Evolutionary conservation across 2,113 vertebrate species (phyloP).

Genomic region (Butastur rufipennis): DNA sequence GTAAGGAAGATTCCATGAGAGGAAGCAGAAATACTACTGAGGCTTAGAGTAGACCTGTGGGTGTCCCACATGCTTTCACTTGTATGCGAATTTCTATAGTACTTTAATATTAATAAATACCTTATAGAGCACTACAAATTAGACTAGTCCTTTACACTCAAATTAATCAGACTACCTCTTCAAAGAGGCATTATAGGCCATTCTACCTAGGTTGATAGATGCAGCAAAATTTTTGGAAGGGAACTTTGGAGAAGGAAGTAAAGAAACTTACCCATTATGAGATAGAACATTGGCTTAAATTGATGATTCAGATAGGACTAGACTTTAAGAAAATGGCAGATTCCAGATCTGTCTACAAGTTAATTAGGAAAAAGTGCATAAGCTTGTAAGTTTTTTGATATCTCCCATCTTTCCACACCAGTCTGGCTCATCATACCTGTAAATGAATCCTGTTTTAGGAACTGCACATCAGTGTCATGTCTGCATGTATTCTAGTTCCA

Average conservation of each 20-base stretch:
- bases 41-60: neutral
- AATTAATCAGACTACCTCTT: neutral
- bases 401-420: neutral
- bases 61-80: neutral
- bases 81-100: neutral
- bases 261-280: neutral
- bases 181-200: neutral
- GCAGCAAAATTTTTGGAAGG: neutral
- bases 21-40: neutral
- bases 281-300: neutral
- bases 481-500: neutral
- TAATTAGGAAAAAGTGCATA: neutral
- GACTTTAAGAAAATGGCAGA: neutral
- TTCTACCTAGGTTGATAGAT: neutral
- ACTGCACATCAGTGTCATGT: neutral
- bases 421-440: neutral
- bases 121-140: neutral
- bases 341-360: neutral
- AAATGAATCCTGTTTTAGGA: neutral
- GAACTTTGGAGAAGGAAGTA: neutral
- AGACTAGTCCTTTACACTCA: neutral
- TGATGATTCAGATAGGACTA: neutral
- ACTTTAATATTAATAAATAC: neutral
- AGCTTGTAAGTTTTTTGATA: neutral
- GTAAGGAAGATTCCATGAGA: neutral